These are phyloP conservation scores for Agrilus cyanescens DNA, from an alignment of 2,888 invertebrate genomes.

Conservation along the genomic window DNA sequence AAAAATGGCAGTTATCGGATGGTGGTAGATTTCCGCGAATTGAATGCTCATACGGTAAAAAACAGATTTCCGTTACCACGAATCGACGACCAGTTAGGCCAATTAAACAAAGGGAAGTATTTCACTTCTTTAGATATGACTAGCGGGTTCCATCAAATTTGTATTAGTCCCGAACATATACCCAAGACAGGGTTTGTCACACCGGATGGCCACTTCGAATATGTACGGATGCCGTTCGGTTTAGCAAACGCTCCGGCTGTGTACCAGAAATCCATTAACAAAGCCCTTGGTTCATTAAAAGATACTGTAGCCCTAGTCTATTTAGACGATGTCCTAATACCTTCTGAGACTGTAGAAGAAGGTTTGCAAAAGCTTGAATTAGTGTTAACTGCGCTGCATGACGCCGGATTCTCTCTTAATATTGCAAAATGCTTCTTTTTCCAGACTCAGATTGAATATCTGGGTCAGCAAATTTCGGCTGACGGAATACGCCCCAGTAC, in stretches of 20 bases:
- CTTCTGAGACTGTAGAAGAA: neutral
- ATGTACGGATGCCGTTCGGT: conserved; percentile 2
- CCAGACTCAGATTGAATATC: conserved; percentile 6
- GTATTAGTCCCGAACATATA: conserved; percentile 12
- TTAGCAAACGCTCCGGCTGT: conserved; percentile 3
- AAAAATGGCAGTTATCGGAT: conserved; percentile 10
- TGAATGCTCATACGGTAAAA: conserved; percentile 20
- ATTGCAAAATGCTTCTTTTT: conserved; percentile 11
- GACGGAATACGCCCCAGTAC: conserved; percentile 9
- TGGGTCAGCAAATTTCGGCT: conserved; percentile 7
- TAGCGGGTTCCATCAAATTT: conserved; percentile 24
- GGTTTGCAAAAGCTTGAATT: neutral
- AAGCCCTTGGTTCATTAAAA: neutral
- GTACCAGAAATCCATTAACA: conserved; percentile 5
- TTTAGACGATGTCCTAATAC: conserved; percentile 1
- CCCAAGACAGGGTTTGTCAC: conserved; percentile 2
- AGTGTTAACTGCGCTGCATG: neutral
- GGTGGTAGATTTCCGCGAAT: conserved; percentile 17
- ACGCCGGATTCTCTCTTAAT: conserved; percentile 10
- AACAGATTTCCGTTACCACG: conserved; percentile 21
- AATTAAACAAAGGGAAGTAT: conserved; percentile 13
- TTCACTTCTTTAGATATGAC: conserved; percentile 22
- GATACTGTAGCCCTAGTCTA: neutral
- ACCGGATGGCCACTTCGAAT: neutral
- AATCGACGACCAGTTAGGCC: conserved; percentile 20